phyloP scores from a whole-genome alignment of 2,888 invertebrate genomes.

The Vannuccia rotundouncinata region DNA sequence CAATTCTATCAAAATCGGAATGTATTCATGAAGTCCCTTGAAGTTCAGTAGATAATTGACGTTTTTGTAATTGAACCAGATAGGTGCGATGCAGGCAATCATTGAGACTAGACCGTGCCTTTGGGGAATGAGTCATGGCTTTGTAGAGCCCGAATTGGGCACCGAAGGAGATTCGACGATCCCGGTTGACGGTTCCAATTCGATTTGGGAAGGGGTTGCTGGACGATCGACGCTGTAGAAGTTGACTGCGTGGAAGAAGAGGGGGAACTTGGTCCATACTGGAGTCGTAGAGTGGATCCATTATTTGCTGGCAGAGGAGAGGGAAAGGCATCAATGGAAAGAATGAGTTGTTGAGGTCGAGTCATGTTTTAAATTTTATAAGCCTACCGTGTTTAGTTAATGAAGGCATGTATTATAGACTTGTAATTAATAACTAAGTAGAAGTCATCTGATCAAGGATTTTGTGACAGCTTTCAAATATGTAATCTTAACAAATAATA shows the following conservation, averaged over 20 bases:
- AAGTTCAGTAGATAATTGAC: neutral
- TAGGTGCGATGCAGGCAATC: neutral
- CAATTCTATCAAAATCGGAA: too few species aligned
- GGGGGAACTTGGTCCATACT: neutral
- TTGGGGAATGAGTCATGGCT: neutral
- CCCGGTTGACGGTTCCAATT: neutral
- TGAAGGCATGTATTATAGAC: too few species aligned
- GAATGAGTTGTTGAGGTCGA: neutral
- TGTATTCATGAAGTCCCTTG: too few species aligned
- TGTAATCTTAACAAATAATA: too few species aligned
- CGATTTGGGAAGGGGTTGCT: neutral
- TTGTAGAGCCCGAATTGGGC: neutral
- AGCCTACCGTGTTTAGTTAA: too few species aligned
- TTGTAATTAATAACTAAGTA: too few species aligned
- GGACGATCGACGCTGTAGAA: neutral
- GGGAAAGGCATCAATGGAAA: neutral
- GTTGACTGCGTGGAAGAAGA: neutral
- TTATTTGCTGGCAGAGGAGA: neutral
- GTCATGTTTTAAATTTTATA: too few species aligned
- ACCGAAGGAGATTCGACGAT: neutral
- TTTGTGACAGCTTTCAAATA: too few species aligned
- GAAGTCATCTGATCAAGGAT: too few species aligned
- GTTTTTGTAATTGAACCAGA: neutral
- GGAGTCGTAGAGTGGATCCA: neutral
- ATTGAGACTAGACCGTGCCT: neutral